Conservation (phyloP, 2,113 vertebrate genomes). For the Panurus biarmicus region DNA sequence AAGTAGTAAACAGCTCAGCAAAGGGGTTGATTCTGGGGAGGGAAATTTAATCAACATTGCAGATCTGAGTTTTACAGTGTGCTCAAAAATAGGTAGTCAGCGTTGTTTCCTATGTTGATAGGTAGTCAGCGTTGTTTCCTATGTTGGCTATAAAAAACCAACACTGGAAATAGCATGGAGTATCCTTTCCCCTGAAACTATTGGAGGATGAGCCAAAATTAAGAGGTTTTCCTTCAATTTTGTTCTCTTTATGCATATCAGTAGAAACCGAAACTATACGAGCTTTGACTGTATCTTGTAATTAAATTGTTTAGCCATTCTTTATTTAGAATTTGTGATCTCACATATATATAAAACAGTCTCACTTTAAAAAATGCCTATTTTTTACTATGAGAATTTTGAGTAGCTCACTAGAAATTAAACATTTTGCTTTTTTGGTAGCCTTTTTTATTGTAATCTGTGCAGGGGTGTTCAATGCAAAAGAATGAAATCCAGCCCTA, state of each 20-base stretch:
- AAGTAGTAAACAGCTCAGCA: background rate
- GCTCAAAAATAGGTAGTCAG: conserved; percentile 3
- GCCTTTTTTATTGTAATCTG: background rate
- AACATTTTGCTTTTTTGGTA: background rate
- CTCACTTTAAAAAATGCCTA: background rate
- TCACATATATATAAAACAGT: background rate
- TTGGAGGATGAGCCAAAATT: background rate
- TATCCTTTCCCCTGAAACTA: background rate
- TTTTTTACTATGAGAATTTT: background rate
- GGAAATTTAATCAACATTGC: background rate
- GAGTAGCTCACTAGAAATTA: background rate
- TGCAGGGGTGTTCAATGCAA: background rate
- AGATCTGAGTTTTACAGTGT: background rate
- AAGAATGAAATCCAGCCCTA: background rate
- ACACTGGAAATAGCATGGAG: background rate
- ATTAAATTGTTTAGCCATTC: background rate
- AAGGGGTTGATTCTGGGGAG: background rate
- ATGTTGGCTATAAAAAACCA: background rate
- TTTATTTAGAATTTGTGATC: background rate
- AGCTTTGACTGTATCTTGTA: background rate
- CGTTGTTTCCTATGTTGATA: conserved; percentile 5
- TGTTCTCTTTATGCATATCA: background rate
- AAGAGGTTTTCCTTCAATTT: background rate
- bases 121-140: background rate
- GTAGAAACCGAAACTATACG: background rate